A percentile compares a stretch with the other conserved stretches of the same genome.
Evolutionary conservation across 2,113 vertebrate species (phyloP).

Genomic region (zebrafish (Danio rerio)): DNA sequence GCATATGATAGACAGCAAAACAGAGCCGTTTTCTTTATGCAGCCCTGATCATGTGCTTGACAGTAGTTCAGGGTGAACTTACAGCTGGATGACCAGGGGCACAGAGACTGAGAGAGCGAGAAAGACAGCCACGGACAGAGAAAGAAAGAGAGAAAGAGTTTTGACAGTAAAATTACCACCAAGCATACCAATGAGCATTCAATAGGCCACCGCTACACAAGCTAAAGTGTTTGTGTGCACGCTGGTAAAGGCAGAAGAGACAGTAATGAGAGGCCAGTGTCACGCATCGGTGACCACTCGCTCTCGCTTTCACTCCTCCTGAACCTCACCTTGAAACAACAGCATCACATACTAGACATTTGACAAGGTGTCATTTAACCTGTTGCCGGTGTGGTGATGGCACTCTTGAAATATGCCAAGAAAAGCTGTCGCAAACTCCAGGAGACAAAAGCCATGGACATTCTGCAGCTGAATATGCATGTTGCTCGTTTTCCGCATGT

Average conservation of each 20-base stretch:
- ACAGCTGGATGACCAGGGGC: conserved; percentile 91
- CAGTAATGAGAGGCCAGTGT: conserved; percentile 97
- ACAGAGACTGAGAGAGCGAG: conserved; percentile 53
- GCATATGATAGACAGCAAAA: conserved; percentile 62
- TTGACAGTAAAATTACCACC: conserved; percentile 89
- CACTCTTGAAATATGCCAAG: conserved; percentile 86
- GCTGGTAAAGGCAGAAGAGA: conserved; percentile 91
- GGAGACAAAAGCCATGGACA: conserved; percentile 36
- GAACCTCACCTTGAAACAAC: conserved; percentile 78
- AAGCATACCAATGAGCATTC: conserved; percentile 82
- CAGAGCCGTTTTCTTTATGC: conserved; percentile 78
- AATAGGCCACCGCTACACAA: conserved; percentile 85
- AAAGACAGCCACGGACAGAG: conserved; percentile 59
- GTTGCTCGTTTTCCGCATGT: background rate
- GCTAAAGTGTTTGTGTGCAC: conserved; percentile 69
- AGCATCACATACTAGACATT: conserved; percentile 53
- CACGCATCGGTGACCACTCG: conserved; percentile 87
- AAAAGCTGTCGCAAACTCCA: conserved; percentile 80
- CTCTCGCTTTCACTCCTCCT: conserved; percentile 31
- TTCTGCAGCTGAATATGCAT: background rate
- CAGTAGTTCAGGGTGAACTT: conserved; percentile 85
- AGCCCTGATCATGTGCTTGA: conserved; percentile 86
- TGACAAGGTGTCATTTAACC: conserved; percentile 95
- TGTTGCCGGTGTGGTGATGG: conserved; percentile 75
- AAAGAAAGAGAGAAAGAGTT: conserved; percentile 81